A percentile compares a stretch with the other conserved stretches of the same genome.
Conservation (phyloP, 2,113 vertebrate species). For the Apodemus speciosus region DNA sequence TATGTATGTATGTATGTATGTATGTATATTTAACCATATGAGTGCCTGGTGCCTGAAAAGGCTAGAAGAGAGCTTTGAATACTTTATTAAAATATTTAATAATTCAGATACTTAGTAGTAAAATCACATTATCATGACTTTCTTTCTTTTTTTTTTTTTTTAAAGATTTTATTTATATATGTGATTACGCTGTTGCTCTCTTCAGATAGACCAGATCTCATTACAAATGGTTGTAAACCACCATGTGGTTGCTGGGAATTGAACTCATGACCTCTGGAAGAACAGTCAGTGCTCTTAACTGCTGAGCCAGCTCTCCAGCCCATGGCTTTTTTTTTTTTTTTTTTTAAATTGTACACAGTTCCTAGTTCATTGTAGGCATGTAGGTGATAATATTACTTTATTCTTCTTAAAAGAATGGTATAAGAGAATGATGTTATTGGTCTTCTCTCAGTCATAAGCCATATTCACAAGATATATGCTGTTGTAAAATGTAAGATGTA, state of each 20-base stretch:
- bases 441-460: not conserved
- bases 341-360: constrained; percentile 24
- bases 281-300: no score
- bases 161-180: no score
- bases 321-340: constrained; percentile 14
- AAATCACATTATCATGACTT: constrained; percentile 19
- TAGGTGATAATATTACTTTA: constrained; percentile 20
- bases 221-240: no score
- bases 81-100: constrained; percentile 48
- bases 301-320: no score
- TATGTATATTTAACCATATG: not conserved
- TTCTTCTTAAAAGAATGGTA: not conserved
- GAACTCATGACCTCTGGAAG: no score
- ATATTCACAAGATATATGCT: not conserved
- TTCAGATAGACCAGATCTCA: no score
- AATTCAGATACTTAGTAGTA: not conserved
- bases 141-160: not conserved
- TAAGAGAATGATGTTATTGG: constrained; percentile 9
- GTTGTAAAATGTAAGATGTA: not conserved
- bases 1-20: not conserved
- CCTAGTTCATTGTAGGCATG: not conserved
- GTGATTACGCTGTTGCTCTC: no score
- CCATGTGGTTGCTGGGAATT: no score
- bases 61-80: not conserved
- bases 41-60: not conserved